Base-by-base conservation (phyloP, 92 coral and sea anemone species). In the Phenganax subtilis region DNA sequence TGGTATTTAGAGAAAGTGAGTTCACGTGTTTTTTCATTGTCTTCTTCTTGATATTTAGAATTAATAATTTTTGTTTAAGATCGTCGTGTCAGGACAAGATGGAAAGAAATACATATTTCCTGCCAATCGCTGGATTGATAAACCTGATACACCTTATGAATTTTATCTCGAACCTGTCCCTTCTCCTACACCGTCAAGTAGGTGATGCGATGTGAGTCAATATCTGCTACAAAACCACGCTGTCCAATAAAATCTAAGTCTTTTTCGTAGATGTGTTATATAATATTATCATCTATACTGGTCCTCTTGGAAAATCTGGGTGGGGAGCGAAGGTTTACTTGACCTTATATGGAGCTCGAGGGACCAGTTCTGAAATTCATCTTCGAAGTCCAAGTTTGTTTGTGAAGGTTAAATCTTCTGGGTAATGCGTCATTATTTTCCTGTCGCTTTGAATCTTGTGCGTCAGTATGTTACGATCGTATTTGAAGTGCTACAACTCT, bases 251-350 rank as follows among this genome's bases (percentile, higher is more conserved):
- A 20, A 17, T 30, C 17, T 20, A 20, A 12, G 29, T 64, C 12
- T 64, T 64, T 37, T 37, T 37, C 47, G 47, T 76, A 77, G 82
- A 8, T 28, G 68, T 62, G 16, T 10, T 55, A 12, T 79, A 79
- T 62, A 68, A 65, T 29, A 64, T 79, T 17, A 79, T 79, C 9
- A 73, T 65, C 37, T 79, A 79, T 61, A 79, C 83, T 20, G 74
- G 83, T 28, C 47, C 83, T 12, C 16, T 69, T 17, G 16, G 73
- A 12, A 54, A 79, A 8, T 10, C 71, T 3, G 68, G 83, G 29
- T 63, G 75, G 16, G 65, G 30, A 10, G 72, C 83, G 3, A 63
- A 79, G 15, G 56, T 51, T 25, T 79, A 63, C 63, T 12, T 79
- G n/a, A 79, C 73, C 3, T 17, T 79, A 17, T 61, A 9, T 47